These are phyloP conservation scores for Mustela nigripes DNA, from an alignment of 2,113 vertebrate species.

Conservation along the genomic window DNA sequence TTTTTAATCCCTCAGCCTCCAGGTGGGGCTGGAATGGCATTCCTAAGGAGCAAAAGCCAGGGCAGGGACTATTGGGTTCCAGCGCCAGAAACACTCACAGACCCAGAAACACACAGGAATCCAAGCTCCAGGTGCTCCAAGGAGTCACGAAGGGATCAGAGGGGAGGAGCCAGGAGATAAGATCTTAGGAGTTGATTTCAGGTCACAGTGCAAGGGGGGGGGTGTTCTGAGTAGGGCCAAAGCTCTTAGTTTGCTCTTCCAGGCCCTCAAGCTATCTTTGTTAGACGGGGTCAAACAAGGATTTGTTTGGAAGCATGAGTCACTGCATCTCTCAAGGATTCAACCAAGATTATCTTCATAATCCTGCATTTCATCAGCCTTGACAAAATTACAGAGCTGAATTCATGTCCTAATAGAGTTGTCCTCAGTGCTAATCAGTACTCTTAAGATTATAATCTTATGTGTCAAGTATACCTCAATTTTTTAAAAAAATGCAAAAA, in stretches of 20 bases:
- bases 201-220: background rate
- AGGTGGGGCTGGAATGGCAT: background rate
- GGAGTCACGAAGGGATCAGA: background rate
- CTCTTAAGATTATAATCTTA: background rate
- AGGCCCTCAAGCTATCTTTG: background rate
- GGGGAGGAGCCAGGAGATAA: background rate
- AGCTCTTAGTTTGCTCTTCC: background rate
- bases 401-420: background rate
- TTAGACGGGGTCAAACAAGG: background rate
- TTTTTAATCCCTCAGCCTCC: background rate
- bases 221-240: background rate
- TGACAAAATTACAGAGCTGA: background rate
- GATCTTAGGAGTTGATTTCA: background rate
- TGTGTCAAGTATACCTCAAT: background rate
- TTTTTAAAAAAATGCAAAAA: background rate
- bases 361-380: background rate
- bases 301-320: constrained; percentile 1
- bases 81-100: background rate
- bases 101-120: background rate
- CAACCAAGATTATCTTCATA: background rate
- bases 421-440: background rate
- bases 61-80: background rate
- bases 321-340: background rate
- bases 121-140: background rate
- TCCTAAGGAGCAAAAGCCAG: background rate